Evolutionary conservation across 1,140 invertebrate genomes (phyloP), one percentile per base, ranked within the genome.

Genomic region (Microvelia longipes): DNA sequence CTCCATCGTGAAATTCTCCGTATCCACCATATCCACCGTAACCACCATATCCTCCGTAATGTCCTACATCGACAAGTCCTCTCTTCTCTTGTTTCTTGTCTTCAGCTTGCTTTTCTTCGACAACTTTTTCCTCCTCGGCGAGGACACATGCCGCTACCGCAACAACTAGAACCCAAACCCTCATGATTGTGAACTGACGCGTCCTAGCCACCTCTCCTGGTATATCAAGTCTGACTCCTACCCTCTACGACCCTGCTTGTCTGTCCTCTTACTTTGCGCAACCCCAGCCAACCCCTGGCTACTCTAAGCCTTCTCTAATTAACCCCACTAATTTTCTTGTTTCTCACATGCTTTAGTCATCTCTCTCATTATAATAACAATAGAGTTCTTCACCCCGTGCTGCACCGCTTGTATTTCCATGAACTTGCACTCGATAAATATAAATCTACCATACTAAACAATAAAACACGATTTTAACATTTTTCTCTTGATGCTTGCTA

Each of bases 41-140:
- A 5, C 35, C 35, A 50, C 35, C 35, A 50, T 50, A 50, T 24
- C 63, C 60, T 27, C 66, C 15, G 27, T 30, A 25, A 63, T 63
- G 30, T 26, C 67, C 28, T 11, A 15, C 66, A 0, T 66, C 71
- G 66, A 70, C 67, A 61, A 65, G 24, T 13, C 70, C 70, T 27
- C 72, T 26, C 30, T 71, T 71, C 5, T 73, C 69, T 25, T 67
- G 69, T 61, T 74, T 76, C 71, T 78, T 79, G 65, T 73, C 75
- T 2, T 77, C 74, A 66, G 28, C 25, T 1, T 62, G 26, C 60
- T 61, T 62, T 69, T 69, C 60, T 25, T 69, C 68, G 28, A 27
- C 66, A 14, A 5, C 30, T 27, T 69, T 62, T 28, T 60, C 69
- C 28, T 19, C 66, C 2, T 13, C 28, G 2, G 30, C 15, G 28